A percentile compares a stretch with the other conserved stretches of the same genome.
phyloP scores from a whole-genome alignment of 2,888 invertebrate species.

The Orthosia gracilis region DNA sequence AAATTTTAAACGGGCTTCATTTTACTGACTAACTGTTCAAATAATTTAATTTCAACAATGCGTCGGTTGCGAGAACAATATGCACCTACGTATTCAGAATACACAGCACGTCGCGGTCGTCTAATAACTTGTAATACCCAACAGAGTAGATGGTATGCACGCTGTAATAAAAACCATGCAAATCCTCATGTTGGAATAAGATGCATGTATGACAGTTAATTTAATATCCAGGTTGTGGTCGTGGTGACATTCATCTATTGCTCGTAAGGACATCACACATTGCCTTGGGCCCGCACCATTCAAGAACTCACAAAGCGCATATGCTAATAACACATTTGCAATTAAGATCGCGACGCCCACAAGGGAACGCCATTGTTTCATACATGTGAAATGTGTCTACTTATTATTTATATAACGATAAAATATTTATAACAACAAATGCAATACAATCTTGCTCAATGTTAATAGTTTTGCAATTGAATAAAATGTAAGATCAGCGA shows the following conservation, averaged over 20 bases:
- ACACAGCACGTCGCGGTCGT: slow-evolving; percentile 13
- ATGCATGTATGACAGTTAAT: slow-evolving; percentile 54
- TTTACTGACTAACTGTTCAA: slow-evolving; percentile 50
- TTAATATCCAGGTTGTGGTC: slow-evolving; percentile 59
- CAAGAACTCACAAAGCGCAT: slow-evolving; percentile 88
- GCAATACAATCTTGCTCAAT: slow-evolving; percentile 39
- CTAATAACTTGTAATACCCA: slow-evolving; percentile 39
- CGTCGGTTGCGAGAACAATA: slow-evolving; percentile 13
- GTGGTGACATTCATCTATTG: slow-evolving; percentile 73
- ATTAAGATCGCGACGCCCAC: slow-evolving; percentile 88
- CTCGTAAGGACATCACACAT: slow-evolving; percentile 79
- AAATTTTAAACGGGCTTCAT: slow-evolving; percentile 54
- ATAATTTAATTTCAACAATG: slow-evolving; percentile 41
- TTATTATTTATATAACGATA: slow-evolving; percentile 71
- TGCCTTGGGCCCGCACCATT: slow-evolving; percentile 85
- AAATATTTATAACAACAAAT: slow-evolving; percentile 49
- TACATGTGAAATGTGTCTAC: slow-evolving; percentile 77
- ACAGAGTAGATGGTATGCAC: slow-evolving; percentile 36
- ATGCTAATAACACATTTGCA: slow-evolving; percentile 89
- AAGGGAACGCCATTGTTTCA: slow-evolving; percentile 86
- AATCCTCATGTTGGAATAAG: slow-evolving; percentile 41
- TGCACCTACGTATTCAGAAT: slow-evolving; percentile 32
- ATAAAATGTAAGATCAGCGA: slow-evolving; percentile 38
- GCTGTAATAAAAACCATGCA: slow-evolving; percentile 43
- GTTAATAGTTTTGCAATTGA: slow-evolving; percentile 42